A percentile compares a stretch with the other conserved stretches of the same genome.
Evolutionary conservation across 2,797 vertebrate species (phyloP).

Genomic region (Xerus rutilus): DNA sequence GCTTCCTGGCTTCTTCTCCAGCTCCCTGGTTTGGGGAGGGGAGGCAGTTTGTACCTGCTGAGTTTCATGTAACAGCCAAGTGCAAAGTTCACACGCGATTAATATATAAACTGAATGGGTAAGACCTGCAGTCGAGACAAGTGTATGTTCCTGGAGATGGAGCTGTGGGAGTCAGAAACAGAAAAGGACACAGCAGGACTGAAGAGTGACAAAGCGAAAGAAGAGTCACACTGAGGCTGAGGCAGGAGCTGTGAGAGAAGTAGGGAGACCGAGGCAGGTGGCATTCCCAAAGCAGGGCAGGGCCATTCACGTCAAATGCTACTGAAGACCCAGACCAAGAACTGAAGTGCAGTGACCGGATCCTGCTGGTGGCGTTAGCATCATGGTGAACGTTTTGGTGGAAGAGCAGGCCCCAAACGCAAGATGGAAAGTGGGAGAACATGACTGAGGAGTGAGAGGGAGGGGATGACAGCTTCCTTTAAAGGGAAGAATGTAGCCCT

Average conservation of each 20-base stretch:
- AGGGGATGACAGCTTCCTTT: background rate
- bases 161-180: background rate
- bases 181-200: background rate
- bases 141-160: background rate
- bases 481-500: background rate
- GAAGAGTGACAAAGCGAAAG: background rate
- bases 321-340: background rate
- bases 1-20: background rate
- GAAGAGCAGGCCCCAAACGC: background rate
- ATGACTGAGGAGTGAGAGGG: background rate
- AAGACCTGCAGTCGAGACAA: background rate
- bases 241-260: background rate
- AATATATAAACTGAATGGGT: background rate
- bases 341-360: fast-evolving
- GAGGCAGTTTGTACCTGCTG: background rate
- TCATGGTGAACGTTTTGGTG: fast-evolving
- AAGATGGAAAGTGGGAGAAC: background rate
- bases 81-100: background rate
- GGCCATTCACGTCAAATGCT: fast-evolving
- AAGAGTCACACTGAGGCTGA: background rate
- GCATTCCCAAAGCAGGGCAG: no score
- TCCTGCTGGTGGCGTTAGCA: fast-evolving
- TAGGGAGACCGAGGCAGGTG: background rate
- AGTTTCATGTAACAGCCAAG: background rate
- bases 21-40: background rate